A percentile compares a stretch with the other conserved stretches of the same genome.
These are phyloP conservation scores for Hyperoodon ampullatus DNA, from an alignment of 2,113 vertebrate genomes.

Conservation along the genomic window DNA sequence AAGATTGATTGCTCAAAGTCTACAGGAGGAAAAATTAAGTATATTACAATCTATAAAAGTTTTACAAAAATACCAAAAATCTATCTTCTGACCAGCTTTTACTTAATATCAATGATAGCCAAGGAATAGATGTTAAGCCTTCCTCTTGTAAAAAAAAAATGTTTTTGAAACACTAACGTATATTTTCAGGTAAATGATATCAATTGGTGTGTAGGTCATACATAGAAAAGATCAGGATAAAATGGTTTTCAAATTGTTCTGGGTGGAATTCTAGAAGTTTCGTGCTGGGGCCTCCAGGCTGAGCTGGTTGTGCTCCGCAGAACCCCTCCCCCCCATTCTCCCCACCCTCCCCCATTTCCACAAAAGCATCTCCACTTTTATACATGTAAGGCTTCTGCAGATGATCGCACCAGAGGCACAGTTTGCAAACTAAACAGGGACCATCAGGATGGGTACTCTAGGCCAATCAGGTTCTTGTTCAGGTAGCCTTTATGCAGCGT, in stretches of 20 bases:
- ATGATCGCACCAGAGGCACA: neutral
- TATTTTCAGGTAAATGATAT: neutral
- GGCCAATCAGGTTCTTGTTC: neutral
- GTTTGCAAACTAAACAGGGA: neutral
- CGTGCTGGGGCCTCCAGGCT: neutral
- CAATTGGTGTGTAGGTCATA: neutral
- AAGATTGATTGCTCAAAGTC: neutral
- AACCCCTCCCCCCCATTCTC: neutral
- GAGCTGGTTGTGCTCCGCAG: neutral
- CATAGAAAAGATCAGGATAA: neutral
- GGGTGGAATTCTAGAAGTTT: neutral
- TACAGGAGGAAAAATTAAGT: neutral
- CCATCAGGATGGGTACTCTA: neutral
- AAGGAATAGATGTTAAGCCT: neutral
- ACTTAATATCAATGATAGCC: neutral
- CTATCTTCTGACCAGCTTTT: neutral
- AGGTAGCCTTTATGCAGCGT: neutral
- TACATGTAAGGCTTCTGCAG: neutral
- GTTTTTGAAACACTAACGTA: neutral
- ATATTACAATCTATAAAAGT: neutral
- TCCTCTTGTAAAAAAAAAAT: neutral
- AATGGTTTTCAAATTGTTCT: neutral
- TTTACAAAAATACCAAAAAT: neutral
- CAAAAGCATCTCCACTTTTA: neutral
- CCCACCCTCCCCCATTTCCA: neutral